These are phyloP conservation scores for Liasis olivaceus DNA, from an alignment of 2,797 vertebrate genomes.

Conservation along the genomic window DNA sequence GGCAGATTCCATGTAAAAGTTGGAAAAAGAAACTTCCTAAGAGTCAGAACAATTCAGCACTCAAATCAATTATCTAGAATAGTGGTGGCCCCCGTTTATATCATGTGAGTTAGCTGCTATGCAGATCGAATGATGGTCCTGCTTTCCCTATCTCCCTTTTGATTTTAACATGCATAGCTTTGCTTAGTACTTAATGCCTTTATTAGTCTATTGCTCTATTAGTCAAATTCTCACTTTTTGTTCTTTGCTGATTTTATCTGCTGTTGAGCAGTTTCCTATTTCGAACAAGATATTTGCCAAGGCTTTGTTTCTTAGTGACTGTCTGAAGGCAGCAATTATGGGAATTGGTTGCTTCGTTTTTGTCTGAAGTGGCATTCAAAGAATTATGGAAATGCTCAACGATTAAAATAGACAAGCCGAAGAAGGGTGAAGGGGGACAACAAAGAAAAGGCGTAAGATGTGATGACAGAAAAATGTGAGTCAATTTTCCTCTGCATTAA, in stretches of 20 bases:
- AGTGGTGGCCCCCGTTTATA: neutral
- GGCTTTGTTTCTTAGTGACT: constrained; percentile 9
- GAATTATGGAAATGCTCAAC: constrained; percentile 9
- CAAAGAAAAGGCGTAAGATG: constrained; percentile 11
- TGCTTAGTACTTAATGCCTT: constrained; percentile 20
- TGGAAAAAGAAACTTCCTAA: neutral
- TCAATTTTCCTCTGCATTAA: neutral
- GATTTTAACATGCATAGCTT: constrained; percentile 6
- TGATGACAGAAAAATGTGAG: constrained; percentile 1
- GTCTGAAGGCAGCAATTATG: constrained; percentile 16
- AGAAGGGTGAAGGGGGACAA: neutral
- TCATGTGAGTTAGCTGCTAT: neutral
- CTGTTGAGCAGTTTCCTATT: neutral
- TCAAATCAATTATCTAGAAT: neutral
- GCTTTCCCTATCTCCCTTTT: neutral
- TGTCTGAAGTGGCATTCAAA: neutral
- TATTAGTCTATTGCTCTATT: constrained; percentile 1
- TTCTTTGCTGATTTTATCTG: neutral
- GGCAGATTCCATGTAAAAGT: neutral
- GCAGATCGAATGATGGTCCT: neutral
- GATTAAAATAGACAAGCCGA: constrained; percentile 12
- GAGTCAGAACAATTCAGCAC: neutral
- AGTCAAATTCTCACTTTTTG: neutral
- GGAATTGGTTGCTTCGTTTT: constrained; percentile 10
- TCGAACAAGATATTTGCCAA: neutral